Evolutionary conservation across 2,888 invertebrate genomes (phyloP), one percentile per base, ranked within the genome.

Genomic region (Oasisia sp.): DNA sequence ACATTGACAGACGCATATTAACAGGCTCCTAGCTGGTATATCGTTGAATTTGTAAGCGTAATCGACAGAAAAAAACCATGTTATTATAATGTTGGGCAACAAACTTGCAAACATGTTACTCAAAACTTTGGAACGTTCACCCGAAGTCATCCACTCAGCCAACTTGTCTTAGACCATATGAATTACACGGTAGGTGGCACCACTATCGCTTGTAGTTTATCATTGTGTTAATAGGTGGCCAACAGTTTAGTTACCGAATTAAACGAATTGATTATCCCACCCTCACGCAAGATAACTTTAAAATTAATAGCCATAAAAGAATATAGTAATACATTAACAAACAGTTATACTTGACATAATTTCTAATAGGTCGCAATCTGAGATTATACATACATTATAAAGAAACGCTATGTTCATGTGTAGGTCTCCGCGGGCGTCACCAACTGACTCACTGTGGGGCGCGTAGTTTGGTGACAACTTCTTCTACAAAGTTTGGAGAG

Each of bases 171-270:
- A 38, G 38, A 38, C 38, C 38, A 38, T 3, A 11, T 56, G 56
- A 56, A 74, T 74, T 74, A 74, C 19, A 19, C n/a, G 74, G 27
- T 27, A 74, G 74, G n/a, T 74, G 74, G 74, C 74, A 27, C 7
- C 3, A 74, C 74, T 74, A 19, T 74, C 74, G 27, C n/a, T 74
- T n/a, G 74, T 74, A 74, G 74, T 74, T 74, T 74, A 74, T 74
- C 74, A 74, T 74, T 74, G 27, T 74, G 74, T 27, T 74, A 27
- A 74, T 74, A n/a, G 74, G 74, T 74, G 74, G 74, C 74, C 27
- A 74, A 74, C 27, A 74, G 74, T 74, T 74, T n/a, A 74, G 74
- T 74, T 74, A 74, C 74, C 74, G 74, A 74, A 74, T 74, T 14
- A 74, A 27, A 74, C 27, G 74, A 74, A 74, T 74, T 74, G 19